Evolutionary conservation across 2,797 vertebrate species (phyloP).

Genomic region (Pipistrellus pipistrellus): DNA sequence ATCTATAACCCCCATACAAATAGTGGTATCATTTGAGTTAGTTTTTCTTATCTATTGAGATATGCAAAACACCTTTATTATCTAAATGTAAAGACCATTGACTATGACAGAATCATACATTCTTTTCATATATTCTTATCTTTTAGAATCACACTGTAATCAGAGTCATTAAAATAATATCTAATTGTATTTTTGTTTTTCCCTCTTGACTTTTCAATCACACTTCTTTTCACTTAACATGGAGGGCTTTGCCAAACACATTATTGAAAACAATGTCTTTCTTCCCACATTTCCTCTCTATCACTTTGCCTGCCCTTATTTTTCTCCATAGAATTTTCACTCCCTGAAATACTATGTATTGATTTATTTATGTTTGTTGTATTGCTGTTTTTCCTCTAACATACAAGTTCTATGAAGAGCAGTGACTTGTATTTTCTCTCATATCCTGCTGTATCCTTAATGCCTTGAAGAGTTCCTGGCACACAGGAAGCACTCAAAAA

Average conservation of each 20-base stretch:
- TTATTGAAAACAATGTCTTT: neutral
- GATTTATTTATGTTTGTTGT: neutral
- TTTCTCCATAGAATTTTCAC: constrained; percentile 16
- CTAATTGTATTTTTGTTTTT: neutral
- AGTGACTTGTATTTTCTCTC: neutral
- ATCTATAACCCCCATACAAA: neutral
- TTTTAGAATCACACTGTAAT: neutral
- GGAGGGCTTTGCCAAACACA: neutral
- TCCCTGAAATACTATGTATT: neutral
- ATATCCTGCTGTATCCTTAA: neutral
- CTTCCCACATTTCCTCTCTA: neutral
- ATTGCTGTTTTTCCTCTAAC: constrained; percentile 8
- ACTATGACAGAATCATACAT: neutral
- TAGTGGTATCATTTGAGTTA: neutral
- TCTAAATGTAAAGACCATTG: neutral
- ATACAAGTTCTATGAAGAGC: neutral
- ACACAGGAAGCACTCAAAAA: neutral
- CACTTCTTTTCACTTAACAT: neutral
- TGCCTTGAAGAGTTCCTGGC: neutral
- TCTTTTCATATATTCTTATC: neutral
- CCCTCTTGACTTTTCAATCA: neutral
- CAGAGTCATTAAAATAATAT: neutral
- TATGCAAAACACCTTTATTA: neutral
- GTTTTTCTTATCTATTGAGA: neutral
- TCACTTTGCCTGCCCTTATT: neutral